Evolutionary conservation across 2,888 invertebrate genomes (phyloP), one percentile per base, ranked within the genome.

Genomic region (Yponomeuta plumbellus): DNA sequence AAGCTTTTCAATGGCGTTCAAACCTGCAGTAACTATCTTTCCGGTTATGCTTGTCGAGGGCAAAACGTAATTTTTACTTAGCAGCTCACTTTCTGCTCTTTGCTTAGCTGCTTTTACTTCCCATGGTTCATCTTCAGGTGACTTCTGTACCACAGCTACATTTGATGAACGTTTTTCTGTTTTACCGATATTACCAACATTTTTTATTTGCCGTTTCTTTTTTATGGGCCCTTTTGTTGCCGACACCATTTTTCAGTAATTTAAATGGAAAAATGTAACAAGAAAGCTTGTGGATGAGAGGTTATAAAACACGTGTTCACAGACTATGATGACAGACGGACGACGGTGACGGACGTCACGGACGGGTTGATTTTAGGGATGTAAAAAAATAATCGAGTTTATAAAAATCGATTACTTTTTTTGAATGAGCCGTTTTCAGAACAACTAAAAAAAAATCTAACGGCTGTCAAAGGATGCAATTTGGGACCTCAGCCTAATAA

Each of bases 31-130:
- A 11, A 87, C 79, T 1, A 84, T 68, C 22, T 78, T 75, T 68
- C 80, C 80, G 23, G 83, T 82, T 21, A 90, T 71, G 69, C 72
- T 76, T 72, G 83, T 80, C 17, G 87, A 80, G 57, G 90, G 91
- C 80, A 85, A 79, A 34, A 83, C 84, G 72, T 80, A 82, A 64
- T 79, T 81, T 57, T 73, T 76, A 11, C 58, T 71, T 64, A 70
- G 71, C 62, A 65, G 56, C 66, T 71, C 69, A 39, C 40, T 66
- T 23, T 67, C 68, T 58, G 67, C 20, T 1, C 20, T 20, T 21
- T 44, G 20, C 65, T 66, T 67, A 10, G 66, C 62, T 65, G 64
- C 44, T 57, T 65, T 67, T 65, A 67, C 67, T 64, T 68, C 21
- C 62, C 34, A 39, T 26, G 23, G 61, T 26, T 21, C 66, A 26